Evolutionary conservation across 1,140 invertebrate species (phyloP), one percentile per base, ranked within the genome.

Genomic region (Brachionus sp.): DNA sequence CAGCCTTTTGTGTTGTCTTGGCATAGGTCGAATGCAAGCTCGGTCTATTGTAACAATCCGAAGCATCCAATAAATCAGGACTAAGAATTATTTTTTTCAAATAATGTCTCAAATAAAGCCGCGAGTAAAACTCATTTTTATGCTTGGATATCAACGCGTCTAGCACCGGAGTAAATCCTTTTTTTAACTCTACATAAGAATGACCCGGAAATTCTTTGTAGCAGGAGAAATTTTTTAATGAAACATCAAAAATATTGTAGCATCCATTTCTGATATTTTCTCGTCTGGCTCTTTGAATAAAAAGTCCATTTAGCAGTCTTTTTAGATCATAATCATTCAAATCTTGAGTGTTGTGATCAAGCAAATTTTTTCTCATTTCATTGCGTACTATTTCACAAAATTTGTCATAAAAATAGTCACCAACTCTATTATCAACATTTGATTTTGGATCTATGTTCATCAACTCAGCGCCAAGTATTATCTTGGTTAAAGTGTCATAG

Each of bases 81-180:
- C 62, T 57, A n/a, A 80, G 35, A 12, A 62, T 62, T 25, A 80
- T 66, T 80, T 80, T 80, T 80, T 80, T 80, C 37, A 80, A 62
- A 66, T 39, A 62, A 13, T 80, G 77, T 37, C 19, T 80, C 9
- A 25, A 12, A 19, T 44, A 42, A 25, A 80, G 25, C n/a, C 77
- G 19, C 4, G 50, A 37, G 29, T 62, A 66, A 80, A 80, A 80
- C 3, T 57, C 50, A 42, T 80, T 39, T 35, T 64, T 80, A 62
- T 62, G 50, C 50, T 57, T 42, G 46, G 46, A 16, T 23, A 80
- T 57, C 6, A 62, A 19, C 3, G 77, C 46, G 16, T 80, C 77
- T 23, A 80, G 23, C 6, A 80, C 77, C 13, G 77, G 77, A 62
- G n/a, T 33, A 37, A 62, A 80, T 7, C 77, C 77, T 29, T 62